Conservation (phyloP, 2,797 vertebrate species). For the Tragopan temminckii region DNA sequence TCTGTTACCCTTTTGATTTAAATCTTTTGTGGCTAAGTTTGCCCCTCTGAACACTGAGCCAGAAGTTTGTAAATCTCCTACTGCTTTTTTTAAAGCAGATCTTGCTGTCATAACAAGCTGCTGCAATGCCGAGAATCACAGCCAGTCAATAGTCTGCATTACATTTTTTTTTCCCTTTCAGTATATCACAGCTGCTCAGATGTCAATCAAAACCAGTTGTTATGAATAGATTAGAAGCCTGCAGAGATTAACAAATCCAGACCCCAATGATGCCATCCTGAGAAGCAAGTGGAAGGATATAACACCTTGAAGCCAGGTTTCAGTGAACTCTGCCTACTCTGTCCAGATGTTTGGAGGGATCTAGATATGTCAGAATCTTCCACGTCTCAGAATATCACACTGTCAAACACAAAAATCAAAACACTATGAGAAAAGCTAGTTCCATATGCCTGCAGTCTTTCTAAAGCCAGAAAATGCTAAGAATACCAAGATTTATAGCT, state of each 20-base stretch:
- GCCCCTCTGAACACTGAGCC: background rate
- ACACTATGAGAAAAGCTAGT: background rate
- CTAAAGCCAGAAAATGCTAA: background rate
- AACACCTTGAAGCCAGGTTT: constrained; percentile 6
- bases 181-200: background rate
- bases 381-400: accelerated
- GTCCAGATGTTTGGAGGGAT: background rate
- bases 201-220: constrained; percentile 16
- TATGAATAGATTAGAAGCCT: constrained; percentile 6
- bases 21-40: background rate
- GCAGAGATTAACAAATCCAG: constrained; percentile 16
- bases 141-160: background rate
- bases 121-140: background rate
- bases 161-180: background rate
- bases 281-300: background rate
- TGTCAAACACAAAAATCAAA: background rate
- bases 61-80: background rate
- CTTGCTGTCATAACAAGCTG: background rate
- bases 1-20: background rate
- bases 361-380: background rate
- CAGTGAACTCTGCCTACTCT: background rate
- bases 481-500: background rate
- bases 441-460: background rate
- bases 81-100: background rate
- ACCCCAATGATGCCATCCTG: background rate